Evolutionary conservation across 2,888 invertebrate genomes (phyloP).

Genomic region (Amaurobius ferox): DNA sequence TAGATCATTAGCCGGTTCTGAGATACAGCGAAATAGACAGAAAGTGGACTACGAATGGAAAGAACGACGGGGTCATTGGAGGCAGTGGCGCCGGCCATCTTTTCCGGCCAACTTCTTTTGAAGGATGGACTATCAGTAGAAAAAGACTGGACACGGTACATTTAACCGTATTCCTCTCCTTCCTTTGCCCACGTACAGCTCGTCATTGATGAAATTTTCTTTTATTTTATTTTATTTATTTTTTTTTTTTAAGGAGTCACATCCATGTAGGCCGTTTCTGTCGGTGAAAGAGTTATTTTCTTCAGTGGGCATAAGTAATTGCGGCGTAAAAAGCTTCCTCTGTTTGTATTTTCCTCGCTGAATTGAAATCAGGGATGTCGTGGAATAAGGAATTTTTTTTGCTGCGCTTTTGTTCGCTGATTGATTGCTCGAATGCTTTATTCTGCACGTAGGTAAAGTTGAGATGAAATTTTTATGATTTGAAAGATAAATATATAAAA

Average conservation of each 20-base stretch:
- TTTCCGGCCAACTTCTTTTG: slow-evolving; percentile 52
- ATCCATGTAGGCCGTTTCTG: not conserved
- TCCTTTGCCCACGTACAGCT: slow-evolving; percentile 10
- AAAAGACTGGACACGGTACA: slow-evolving; percentile 45
- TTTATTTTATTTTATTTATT: not conserved
- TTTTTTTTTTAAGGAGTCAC: too few relatives aligned
- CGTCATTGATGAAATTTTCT: not conserved
- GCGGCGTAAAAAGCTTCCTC: not conserved
- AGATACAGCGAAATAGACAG: not conserved
- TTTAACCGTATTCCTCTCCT: slow-evolving; percentile 19
- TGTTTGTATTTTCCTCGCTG: not conserved
- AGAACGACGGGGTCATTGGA: slow-evolving; percentile 31
- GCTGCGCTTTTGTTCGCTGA: not conserved
- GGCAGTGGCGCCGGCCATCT: slow-evolving; percentile 56
- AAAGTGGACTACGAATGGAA: not conserved
- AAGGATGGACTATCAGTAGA: slow-evolving; percentile 33
- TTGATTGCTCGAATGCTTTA: too few relatives aligned
- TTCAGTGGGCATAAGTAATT: not conserved
- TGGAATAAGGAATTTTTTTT: not conserved
- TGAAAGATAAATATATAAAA: too few relatives aligned
- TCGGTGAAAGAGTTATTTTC: not conserved
- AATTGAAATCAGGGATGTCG: not conserved
- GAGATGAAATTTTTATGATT: too few relatives aligned
- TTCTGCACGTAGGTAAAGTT: too few relatives aligned
- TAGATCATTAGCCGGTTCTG: slow-evolving; percentile 26